A percentile compares a stretch with the other conserved stretches of the same genome.
Conservation (phyloP, 2,888 invertebrate species). For the Balanococcus diminutus region DNA sequence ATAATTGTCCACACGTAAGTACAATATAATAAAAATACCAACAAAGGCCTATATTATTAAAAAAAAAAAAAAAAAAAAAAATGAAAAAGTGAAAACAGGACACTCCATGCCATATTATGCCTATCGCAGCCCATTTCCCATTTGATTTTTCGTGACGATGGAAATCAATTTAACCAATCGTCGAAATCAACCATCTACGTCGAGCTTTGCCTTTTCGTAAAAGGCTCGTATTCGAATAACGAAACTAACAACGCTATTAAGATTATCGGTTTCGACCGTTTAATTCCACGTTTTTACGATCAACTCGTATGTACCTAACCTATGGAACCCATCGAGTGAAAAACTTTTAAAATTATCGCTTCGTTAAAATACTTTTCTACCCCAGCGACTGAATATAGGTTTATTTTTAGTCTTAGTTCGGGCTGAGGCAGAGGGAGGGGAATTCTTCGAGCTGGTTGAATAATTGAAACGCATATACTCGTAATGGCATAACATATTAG, state of each 20-base stretch:
- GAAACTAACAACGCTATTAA: background rate
- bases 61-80: too few species aligned
- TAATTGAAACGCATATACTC: background rate
- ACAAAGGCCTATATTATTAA: too few species aligned
- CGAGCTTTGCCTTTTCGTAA: background rate
- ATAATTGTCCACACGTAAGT: too few species aligned
- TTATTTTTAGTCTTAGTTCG: background rate
- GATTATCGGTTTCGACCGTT: background rate
- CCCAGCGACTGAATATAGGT: background rate
- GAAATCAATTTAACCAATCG: background rate
- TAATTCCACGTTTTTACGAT: background rate
- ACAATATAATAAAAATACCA: background rate
- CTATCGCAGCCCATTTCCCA: background rate
- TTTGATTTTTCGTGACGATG: background rate
- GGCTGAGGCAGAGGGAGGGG: too few species aligned
- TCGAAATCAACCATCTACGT: background rate
- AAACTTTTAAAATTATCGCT: background rate
- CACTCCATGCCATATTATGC: too few species aligned
- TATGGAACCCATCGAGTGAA: background rate
- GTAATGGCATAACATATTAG: too few species aligned
- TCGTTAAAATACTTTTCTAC: background rate
- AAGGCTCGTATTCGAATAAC: background rate
- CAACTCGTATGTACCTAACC: too few species aligned
- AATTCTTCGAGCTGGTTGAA: background rate
- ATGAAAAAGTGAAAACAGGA: too few species aligned